Base-by-base conservation (phyloP, 2,797 vertebrate genomes). In the Dermochelys coriacea region DNA sequence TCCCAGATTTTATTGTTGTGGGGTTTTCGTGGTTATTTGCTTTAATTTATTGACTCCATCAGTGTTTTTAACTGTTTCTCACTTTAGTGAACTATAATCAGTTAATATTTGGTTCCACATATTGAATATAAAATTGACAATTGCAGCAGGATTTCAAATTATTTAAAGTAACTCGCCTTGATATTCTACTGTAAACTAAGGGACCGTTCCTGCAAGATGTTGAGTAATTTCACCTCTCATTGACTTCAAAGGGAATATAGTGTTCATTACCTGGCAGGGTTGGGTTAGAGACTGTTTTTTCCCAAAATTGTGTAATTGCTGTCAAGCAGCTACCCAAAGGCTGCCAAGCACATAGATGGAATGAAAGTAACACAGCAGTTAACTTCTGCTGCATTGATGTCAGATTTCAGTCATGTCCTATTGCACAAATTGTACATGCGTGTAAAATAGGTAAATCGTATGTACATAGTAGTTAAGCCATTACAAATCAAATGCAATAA, bases 341-440 rank as follows among this genome's bases (percentile, higher is more conserved):
- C 61, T 18, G 34, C 29, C n/a, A 29, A 59, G 64, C 9, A 5
- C n/a, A 25, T 12, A 0, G 0, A 5, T 74, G 34, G 41, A 74
- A 23, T 5, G 47, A 12, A 61, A 61, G 11, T 41, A 41, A 71
- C 59, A 61, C 47, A 27, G 8, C 54, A 34, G 19, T 59, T 1
- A 2, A 16, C 64, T 74, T 75, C 37, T 84, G 31, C 21, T 41
- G 12, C 9, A 4, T 5, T 74, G 0, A 0, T 37, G 37, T 21
- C 4, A 0, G 25, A 25, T 80, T 8, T 74, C 74, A 10, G 14
- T 11, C 37, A 31, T 10, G 74, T 84, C 61, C 80, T 61, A 1
- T 3, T 75, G 34, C 21, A 29, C 41, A 61, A 54, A 12, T 50
- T 61, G 11, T 31, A 50, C 41, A 41, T 61, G 52, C 27, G 27